These are phyloP conservation scores for Micromesistius poutassou DNA, from an alignment of 2,797 vertebrate genomes.

Conservation along the genomic window DNA sequence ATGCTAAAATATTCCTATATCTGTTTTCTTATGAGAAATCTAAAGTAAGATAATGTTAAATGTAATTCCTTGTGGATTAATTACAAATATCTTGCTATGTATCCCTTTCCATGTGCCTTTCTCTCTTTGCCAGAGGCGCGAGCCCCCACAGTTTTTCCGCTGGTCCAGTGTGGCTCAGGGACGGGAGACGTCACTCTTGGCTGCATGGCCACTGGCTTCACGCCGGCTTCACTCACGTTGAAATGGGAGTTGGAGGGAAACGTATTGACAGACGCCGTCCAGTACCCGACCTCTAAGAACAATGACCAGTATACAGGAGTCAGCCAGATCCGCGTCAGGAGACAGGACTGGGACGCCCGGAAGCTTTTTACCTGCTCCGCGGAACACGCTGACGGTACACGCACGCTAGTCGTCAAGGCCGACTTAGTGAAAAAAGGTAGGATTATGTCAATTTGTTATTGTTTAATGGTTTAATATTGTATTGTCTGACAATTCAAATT, in stretches of 20 bases:
- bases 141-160: slow-evolving; percentile 34
- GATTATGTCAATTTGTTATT: slow-evolving; percentile 4
- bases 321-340: slow-evolving; percentile 54
- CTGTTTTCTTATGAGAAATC: too few relatives aligned
- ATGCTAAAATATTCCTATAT: too few relatives aligned
- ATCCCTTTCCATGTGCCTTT: neutral
- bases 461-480: neutral
- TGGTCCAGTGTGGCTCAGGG: slow-evolving; percentile 43
- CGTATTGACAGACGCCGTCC: slow-evolving; percentile 30
- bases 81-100: neutral
- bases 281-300: slow-evolving; percentile 53
- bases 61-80: neutral
- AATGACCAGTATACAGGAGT: slow-evolving; percentile 26
- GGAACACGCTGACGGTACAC: accelerated
- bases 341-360: slow-evolving; percentile 25
- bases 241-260: slow-evolving; percentile 29
- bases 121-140: slow-evolving; percentile 15
- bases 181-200: slow-evolving; percentile 47
- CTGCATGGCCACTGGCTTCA: slow-evolving; percentile 60
- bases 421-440: too few relatives aligned
- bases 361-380: slow-evolving; percentile 26
- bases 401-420: too few relatives aligned
- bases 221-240: slow-evolving; percentile 42
- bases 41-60: neutral
- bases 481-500: neutral